Conservation (phyloP, 2,888 invertebrate genomes). For the Encarsia formosa region DNA sequence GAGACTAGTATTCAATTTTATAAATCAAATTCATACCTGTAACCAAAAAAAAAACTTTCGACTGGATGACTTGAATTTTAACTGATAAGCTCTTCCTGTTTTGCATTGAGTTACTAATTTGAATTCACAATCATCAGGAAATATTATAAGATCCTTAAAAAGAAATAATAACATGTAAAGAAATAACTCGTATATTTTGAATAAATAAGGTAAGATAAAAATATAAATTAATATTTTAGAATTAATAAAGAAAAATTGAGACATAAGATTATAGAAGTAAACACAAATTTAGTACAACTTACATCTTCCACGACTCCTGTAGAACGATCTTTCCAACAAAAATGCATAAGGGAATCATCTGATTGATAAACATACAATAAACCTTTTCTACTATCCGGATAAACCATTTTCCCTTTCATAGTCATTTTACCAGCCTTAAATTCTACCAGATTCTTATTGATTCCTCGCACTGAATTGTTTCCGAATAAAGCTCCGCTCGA, state of each 20-base stretch:
- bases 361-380: conserved; percentile 92
- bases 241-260: too few relatives aligned
- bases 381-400: conserved; percentile 93
- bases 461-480: conserved; percentile 69
- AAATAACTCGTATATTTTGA: too few relatives aligned
- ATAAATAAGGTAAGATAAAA: too few relatives aligned
- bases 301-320: conserved; percentile 90
- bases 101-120: conserved; percentile 91
- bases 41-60: conserved; percentile 97
- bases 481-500: conserved; percentile 71
- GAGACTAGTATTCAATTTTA: neutral
- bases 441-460: conserved; percentile 88
- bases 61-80: conserved; percentile 92
- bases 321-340: conserved; percentile 98
- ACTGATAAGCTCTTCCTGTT: conserved; percentile 90
- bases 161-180: too few relatives aligned
- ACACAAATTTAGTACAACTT: conserved; percentile 34
- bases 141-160: conserved; percentile 96
- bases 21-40: conserved; percentile 62
- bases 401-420: conserved; percentile 87
- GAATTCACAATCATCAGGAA: conserved; percentile 98
- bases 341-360: conserved; percentile 96
- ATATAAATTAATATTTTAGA: too few relatives aligned
- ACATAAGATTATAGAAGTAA: too few relatives aligned
- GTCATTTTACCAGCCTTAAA: conserved; percentile 96